These are phyloP conservation scores for Oreohelix idahoensis DNA, from an alignment of 1,140 invertebrate species.

Conservation along the genomic window DNA sequence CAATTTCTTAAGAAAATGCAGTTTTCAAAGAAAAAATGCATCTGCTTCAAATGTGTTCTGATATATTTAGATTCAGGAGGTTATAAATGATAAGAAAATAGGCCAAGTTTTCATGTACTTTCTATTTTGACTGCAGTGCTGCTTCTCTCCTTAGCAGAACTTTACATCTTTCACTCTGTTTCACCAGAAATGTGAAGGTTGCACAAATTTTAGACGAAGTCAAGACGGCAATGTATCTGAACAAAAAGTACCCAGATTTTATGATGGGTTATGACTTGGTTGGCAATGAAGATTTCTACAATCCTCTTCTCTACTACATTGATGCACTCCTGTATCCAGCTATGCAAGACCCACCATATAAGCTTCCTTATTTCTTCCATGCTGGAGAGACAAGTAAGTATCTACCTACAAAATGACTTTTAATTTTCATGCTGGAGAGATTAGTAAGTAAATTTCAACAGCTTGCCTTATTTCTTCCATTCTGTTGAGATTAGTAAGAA, in stretches of 20 bases:
- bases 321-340: slow-evolving; percentile 24
- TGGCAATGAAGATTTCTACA: slow-evolving; percentile 10
- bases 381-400: slow-evolving; percentile 39
- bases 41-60: too few species aligned
- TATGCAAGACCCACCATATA: too few species aligned
- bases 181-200: not conserved
- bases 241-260: slow-evolving; percentile 34
- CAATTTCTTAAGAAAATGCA: too few species aligned
- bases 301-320: slow-evolving; percentile 26
- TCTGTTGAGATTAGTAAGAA: too few species aligned
- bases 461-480: not conserved
- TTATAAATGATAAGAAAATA: too few species aligned
- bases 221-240: slow-evolving; percentile 4
- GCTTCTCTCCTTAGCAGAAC: too few species aligned
- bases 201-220: not conserved
- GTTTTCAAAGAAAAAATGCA: too few species aligned
- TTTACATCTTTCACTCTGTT: too few species aligned
- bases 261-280: slow-evolving; percentile 39
- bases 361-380: slow-evolving; percentile 42
- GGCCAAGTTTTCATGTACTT: too few species aligned
- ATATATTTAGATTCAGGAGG: too few species aligned
- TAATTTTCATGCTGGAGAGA: not conserved
- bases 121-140: too few species aligned
- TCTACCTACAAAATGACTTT: not conserved
- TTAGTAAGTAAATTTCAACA: not conserved